Evolutionary conservation across 2,113 vertebrate genomes (phyloP), one percentile per base, ranked within the genome.

Genomic region (Gavialis gangeticus): DNA sequence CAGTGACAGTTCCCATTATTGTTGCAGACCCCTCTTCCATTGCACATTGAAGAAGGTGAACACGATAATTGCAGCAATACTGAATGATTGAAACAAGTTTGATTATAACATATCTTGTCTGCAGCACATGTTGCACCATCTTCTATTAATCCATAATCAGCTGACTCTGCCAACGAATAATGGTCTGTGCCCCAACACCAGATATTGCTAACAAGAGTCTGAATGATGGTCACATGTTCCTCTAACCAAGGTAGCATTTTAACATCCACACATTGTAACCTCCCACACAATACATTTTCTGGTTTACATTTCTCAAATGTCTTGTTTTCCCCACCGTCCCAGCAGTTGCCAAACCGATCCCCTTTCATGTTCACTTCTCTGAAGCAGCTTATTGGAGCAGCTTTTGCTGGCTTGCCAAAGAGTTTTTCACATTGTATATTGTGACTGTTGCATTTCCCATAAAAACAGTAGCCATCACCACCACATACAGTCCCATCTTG

Each of bases 1-100:
- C 99, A 99, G 94, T 99, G 98, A 87, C 99, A 99, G 94, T 99
- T 79, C 1, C 95, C 97, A 11, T 87, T 84, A 80, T 98, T 89
- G 69, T 99, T 99, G 92, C 99, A 99, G 17, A 97, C 3, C 1
- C 97, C 97, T 11, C 37, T 88, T 22, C 69, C 84, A 16, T 71
- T 2, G 64, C 97, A 97, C 0, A 4, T 81, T 12, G 9, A 73
- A 1, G 2, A 0, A 6, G 81, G 1, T 1, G 81, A 28, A 3
- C 97, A 98, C 83, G 0, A 25, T 60, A 57, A 75, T 2, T 21
- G 5, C 11, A 88, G 24, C 37, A 87, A 16, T 28, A 59, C 25
- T n/a, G 54, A 57, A 34, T 25, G 12, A 2, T 67, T 56, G 12
- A 86, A 66, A 10, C 97, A 97, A 0, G 63, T 21, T 3, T 3